Percentiles rank a stretch among this genome's conserved stretches.
These are phyloP conservation scores for Paedocypris micromegethes DNA, from an alignment of 2,797 vertebrate genomes.

Conservation along the genomic window DNA sequence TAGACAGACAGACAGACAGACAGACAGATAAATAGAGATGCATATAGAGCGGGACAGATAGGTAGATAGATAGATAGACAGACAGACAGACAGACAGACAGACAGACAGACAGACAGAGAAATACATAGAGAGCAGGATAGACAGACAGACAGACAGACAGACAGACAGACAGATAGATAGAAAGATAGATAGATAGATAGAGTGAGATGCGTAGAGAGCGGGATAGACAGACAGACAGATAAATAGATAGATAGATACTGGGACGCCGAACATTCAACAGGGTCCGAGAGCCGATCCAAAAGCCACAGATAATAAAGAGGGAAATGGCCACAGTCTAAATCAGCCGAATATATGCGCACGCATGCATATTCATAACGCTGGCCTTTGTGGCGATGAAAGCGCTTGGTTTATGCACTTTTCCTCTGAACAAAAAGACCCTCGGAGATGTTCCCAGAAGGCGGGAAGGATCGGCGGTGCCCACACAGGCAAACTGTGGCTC, in stretches of 20 bases:
- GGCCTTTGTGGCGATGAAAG: slow-evolving; percentile 39
- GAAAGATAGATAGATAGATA: too few relatives aligned
- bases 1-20: too few relatives aligned
- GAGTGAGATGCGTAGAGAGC: too few relatives aligned
- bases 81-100: too few relatives aligned
- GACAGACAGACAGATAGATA: too few relatives aligned
- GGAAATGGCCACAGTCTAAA: slow-evolving; percentile 26
- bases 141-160: too few relatives aligned
- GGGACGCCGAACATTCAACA: slow-evolving; percentile 37
- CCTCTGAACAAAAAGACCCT: slow-evolving; percentile 42
- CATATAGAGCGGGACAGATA: too few relatives aligned
- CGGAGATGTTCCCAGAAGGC: slow-evolving; percentile 37
- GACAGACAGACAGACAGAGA: too few relatives aligned
- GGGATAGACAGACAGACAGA: too few relatives aligned
- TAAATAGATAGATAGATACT: not conserved
- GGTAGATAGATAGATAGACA: too few relatives aligned
- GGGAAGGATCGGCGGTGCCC: slow-evolving; percentile 38
- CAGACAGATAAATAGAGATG: too few relatives aligned
- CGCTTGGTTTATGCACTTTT: slow-evolving; percentile 28
- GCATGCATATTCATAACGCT: slow-evolving; percentile 41
- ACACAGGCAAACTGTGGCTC: slow-evolving; percentile 61
- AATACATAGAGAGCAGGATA: too few relatives aligned
- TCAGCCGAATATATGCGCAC: slow-evolving; percentile 26
- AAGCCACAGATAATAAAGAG: slow-evolving; percentile 43
- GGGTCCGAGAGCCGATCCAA: slow-evolving; percentile 33